Percentiles rank a stretch among this genome's conserved stretches.
Evolutionary conservation across 1,140 invertebrate genomes (phyloP).

Genomic region (Danaus melanippus): DNA sequence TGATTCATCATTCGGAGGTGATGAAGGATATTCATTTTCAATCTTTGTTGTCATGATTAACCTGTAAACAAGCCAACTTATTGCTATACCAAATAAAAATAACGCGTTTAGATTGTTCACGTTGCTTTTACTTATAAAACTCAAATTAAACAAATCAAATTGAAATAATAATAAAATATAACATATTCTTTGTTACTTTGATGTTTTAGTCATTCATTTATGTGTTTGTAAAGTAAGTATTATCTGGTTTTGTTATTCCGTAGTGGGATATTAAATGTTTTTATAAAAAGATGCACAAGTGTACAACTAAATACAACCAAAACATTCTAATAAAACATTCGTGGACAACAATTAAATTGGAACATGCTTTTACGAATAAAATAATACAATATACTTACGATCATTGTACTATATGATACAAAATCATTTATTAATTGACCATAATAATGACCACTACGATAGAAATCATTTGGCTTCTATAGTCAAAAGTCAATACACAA

Average conservation of each 20-base stretch:
- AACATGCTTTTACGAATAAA: constrained; percentile 24
- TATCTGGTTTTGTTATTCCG: no score
- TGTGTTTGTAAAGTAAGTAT: no score
- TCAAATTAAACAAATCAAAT: neutral
- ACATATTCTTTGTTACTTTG: no score
- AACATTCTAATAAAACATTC: neutral
- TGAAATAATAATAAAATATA: no score
- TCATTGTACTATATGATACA: constrained; percentile 28
- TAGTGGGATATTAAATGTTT: no score
- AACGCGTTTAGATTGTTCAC: neutral
- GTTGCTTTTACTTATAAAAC: constrained; percentile 4
- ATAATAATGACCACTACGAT: neutral
- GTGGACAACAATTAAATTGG: neutral
- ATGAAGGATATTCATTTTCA: constrained; percentile 49
- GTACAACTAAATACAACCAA: constrained; percentile 8
- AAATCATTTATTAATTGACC: neutral
- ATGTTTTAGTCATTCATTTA: no score
- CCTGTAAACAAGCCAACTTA: constrained; percentile 51
- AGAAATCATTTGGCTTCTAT: neutral
- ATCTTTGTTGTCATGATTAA: constrained; percentile 58
- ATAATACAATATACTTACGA: constrained; percentile 28
- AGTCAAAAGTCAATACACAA: neutral
- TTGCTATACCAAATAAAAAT: constrained; percentile 7
- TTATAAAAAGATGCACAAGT: neutral
- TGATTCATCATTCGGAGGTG: constrained; percentile 54